Evolutionary conservation across 2,113 vertebrate genomes (phyloP).

Genomic region (Aspidoscelis tigris): DNA sequence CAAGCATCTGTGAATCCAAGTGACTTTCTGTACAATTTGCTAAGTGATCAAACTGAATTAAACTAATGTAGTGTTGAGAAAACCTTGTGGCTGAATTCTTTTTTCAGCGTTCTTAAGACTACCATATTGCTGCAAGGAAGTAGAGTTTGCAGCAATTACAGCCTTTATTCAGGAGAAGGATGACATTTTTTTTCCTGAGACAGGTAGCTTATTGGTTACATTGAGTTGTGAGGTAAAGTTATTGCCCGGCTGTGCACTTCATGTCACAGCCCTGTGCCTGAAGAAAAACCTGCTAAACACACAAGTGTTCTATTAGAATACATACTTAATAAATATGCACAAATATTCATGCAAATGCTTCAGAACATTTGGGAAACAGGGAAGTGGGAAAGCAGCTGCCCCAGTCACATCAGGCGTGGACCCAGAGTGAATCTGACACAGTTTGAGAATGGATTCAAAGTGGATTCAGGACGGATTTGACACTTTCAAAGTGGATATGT

Average conservation of each 20-base stretch:
- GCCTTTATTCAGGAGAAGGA: not conserved
- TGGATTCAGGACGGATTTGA: no score
- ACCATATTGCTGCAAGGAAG: not conserved
- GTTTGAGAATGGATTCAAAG: no score
- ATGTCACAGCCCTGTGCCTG: not conserved
- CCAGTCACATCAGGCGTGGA: no score
- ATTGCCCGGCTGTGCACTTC: constrained; percentile 40
- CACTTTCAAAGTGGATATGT: no score
- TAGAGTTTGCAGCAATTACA: accelerated
- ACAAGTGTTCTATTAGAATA: constrained; percentile 41
- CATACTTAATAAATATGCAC: constrained; percentile 15
- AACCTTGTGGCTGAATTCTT: constrained; percentile 8
- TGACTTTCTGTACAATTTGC: constrained; percentile 19
- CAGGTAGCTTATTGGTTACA: constrained; percentile 21
- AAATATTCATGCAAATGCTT: no score
- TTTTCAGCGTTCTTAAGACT: not conserved
- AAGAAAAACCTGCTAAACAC: constrained; percentile 52
- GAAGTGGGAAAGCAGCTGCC: no score
- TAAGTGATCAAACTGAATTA: not conserved
- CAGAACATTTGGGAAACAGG: no score
- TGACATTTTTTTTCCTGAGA: constrained; percentile 12
- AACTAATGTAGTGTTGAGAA: not conserved
- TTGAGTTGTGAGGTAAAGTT: constrained; percentile 48
- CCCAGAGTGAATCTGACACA: no score
- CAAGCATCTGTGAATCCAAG: constrained; percentile 15